Base-by-base conservation (phyloP, 2,797 vertebrate species). In the Tenualosa ilisha region DNA sequence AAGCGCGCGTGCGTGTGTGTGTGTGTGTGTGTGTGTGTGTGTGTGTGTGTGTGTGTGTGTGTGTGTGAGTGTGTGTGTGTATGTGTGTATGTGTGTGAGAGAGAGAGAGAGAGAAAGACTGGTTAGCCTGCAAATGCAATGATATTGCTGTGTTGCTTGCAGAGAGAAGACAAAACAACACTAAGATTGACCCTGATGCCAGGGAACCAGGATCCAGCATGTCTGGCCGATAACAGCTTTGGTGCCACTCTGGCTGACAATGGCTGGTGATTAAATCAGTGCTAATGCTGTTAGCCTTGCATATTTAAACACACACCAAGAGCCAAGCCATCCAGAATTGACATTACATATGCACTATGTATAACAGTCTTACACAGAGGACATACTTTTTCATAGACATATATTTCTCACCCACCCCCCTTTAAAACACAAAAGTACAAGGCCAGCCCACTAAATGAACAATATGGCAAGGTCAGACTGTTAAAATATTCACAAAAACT, bases 401-500 rank as follows among this genome's bases (percentile, higher is more conserved):
- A 37, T 72, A 9, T 72, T 37, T 17, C 8, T 20, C 9, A 12
- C 50, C 7, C 31, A 1, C 26, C 3, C 5, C 15, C 40, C 72
- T 46, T 79, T 79, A 46, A 43, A 22, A n/a, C 17, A 79, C 72
- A 79, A 79, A 7, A 6, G 4, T 43, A 46, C 15, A 79, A 46
- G 72, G 40, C 37, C 72, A 79, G 40, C 40, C 40, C 37, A 54
- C 68, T 65, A 72, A 87, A 88, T 84, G 81, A 82, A 85, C 83
- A 85, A 82, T 88, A 84, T 86, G 87, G 88, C 85, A 83, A 81
- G 85, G 46, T 86, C 84, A 83, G 63, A 86, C 86, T 85, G 84
- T 72, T 88, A 75, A 90, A 89, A 89, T 86, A 89, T 89, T 87
- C 88, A 89, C 87, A 84, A 88, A 90, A 87, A 85, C 63, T 81